Percentiles rank a stretch among this genome's conserved stretches.
These are phyloP conservation scores for Proisotoma minuta DNA, from an alignment of 2,888 invertebrate species.

Conservation along the genomic window DNA sequence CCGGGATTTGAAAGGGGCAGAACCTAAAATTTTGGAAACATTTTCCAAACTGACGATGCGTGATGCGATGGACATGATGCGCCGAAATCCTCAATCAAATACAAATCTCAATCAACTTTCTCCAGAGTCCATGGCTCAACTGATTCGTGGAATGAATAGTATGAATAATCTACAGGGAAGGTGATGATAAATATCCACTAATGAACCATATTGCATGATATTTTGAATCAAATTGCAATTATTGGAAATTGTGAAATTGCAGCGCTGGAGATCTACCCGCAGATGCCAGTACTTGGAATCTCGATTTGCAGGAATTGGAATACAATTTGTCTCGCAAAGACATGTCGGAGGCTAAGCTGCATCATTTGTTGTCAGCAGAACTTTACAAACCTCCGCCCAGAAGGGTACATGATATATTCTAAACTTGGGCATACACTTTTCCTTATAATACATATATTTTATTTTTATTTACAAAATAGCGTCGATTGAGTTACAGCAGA, in stretches of 20 bases:
- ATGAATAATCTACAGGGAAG: slow-evolving; percentile 34
- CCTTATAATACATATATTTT: not conserved
- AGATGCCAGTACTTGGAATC: slow-evolving; percentile 80
- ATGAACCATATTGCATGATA: no score
- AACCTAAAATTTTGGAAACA: slow-evolving; percentile 89
- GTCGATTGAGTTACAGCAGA: slow-evolving; percentile 81
- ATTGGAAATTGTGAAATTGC: slow-evolving; percentile 9
- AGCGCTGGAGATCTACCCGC: slow-evolving; percentile 52
- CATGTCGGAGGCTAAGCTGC: slow-evolving; percentile 87
- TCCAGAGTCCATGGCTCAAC: slow-evolving; percentile 81
- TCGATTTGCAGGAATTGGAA: slow-evolving; percentile 88
- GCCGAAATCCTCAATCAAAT: slow-evolving; percentile 30
- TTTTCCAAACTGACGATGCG: slow-evolving; percentile 89
- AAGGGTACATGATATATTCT: slow-evolving; percentile 4
- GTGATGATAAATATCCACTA: slow-evolving; percentile 18
- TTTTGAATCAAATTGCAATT: no score
- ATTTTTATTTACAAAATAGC: slow-evolving; percentile 63
- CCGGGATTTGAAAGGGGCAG: slow-evolving; percentile 71
- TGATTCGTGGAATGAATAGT: slow-evolving; percentile 74
- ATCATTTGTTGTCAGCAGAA: slow-evolving; percentile 85
- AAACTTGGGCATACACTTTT: not conserved
- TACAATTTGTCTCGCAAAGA: slow-evolving; percentile 89
- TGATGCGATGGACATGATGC: slow-evolving; percentile 66
- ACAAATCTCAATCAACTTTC: slow-evolving; percentile 35
- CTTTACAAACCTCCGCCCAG: slow-evolving; percentile 71